Conservation (phyloP, 2,888 invertebrate genomes). For the Agrotis ipsilon region DNA sequence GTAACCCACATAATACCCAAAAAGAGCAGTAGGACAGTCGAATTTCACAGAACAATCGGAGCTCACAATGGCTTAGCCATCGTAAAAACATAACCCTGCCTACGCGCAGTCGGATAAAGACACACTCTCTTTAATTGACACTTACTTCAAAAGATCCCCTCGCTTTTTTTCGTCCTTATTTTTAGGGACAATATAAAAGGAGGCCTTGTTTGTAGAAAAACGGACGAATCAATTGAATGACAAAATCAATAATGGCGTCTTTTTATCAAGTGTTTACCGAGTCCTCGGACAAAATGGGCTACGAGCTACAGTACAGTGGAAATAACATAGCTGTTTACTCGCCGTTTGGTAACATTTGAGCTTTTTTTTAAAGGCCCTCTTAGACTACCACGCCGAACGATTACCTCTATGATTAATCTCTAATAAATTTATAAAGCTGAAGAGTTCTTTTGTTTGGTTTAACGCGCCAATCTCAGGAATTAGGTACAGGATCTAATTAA, state of each 20-base stretch:
- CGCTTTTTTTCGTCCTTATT: background rate
- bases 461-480: too few species aligned
- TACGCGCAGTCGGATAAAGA: background rate
- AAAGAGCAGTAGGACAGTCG: background rate
- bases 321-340: background rate
- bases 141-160: conserved; percentile 4
- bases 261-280: conserved; percentile 40
- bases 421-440: too few species aligned
- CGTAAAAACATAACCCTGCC: background rate
- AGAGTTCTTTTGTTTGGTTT: too few species aligned
- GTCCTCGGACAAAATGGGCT: conserved; percentile 8
- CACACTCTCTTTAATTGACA: conserved; percentile 29
- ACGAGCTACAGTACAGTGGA: background rate
- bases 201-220: conserved; percentile 12
- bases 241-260: conserved; percentile 18
- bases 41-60: background rate
- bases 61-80: too few species aligned
- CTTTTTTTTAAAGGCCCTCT: too few species aligned
- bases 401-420: too few species aligned
- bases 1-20: too few species aligned
- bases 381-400: too few species aligned
- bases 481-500: too few species aligned
- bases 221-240: conserved; percentile 12
- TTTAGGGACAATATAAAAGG: background rate
- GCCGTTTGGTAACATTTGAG: background rate